A percentile compares a stretch with the other conserved stretches of the same genome.
Conservation (phyloP, 2,797 vertebrate genomes). For the Phalanger gymnotis region DNA sequence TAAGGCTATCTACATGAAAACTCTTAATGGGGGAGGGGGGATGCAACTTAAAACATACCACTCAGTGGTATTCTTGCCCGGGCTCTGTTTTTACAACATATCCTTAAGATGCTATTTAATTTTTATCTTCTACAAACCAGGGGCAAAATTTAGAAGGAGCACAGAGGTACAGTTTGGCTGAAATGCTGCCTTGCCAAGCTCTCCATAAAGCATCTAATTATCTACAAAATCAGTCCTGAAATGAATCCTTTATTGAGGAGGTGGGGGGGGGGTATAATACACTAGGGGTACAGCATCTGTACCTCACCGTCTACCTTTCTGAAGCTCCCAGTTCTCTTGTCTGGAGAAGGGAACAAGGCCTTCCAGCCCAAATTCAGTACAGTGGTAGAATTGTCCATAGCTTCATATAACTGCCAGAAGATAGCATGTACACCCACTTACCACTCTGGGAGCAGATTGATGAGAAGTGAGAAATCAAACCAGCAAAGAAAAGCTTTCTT, state of each 20-base stretch:
- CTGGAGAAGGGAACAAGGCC: neutral
- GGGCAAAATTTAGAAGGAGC: slow-evolving; percentile 31
- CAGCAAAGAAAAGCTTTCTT: neutral
- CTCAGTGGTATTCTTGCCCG: neutral
- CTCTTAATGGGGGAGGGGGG: neutral
- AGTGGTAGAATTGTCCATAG: neutral
- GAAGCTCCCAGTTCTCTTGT: neutral
- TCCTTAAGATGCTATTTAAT: slow-evolving; percentile 12
- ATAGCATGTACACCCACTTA: neutral
- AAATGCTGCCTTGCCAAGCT: slow-evolving; percentile 36
- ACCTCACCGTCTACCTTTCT: neutral
- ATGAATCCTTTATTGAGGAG: slow-evolving; percentile 36
- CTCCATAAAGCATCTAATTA: slow-evolving; percentile 33
- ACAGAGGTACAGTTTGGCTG: neutral
- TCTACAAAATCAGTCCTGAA: slow-evolving; percentile 35
- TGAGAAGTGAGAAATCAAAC: neutral
- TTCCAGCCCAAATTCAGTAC: neutral
- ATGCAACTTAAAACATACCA: neutral
- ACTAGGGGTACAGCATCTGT: neutral
- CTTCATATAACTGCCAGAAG: neutral
- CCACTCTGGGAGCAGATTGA: neutral
- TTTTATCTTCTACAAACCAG: slow-evolving; percentile 38
- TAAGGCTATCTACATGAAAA: neutral
- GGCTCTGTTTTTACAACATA: neutral
- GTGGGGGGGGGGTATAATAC: slow-evolving; percentile 22